phyloP scores from a whole-genome alignment of 2,888 invertebrate species.

The Limnephilus lunatus region DNA sequence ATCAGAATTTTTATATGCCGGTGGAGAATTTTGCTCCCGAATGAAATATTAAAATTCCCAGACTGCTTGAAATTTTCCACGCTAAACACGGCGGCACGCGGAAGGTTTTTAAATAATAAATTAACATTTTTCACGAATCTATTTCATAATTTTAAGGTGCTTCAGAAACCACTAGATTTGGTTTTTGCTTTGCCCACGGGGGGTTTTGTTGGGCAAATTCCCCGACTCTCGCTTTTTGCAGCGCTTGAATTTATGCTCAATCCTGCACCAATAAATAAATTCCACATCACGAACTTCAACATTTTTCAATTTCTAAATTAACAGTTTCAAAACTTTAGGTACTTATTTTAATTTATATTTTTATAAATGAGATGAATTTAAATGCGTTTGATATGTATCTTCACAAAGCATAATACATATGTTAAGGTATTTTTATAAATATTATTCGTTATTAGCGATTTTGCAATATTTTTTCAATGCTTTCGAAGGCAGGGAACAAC shows the following conservation, averaged over 20 bases:
- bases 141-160: constrained; percentile 29
- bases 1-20: constrained; percentile 21
- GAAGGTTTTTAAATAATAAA: constrained; percentile 44
- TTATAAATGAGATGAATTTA: too few species aligned
- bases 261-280: background rate
- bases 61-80: constrained; percentile 28
- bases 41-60: constrained; percentile 36
- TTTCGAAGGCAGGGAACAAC: background rate
- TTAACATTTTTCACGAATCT: constrained; percentile 41
- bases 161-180: background rate
- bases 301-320: background rate
- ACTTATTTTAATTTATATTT: too few species aligned
- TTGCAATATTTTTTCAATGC: too few species aligned
- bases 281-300: background rate
- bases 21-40: constrained; percentile 12
- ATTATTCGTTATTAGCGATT: too few species aligned
- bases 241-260: background rate
- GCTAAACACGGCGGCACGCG: constrained; percentile 27
- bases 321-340: too few species aligned
- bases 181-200: background rate
- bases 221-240: background rate
- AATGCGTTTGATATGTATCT: too few species aligned
- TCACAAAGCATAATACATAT: background rate
- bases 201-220: background rate
- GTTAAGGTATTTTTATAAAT: too few species aligned